Base-by-base conservation (phyloP, 2,888 invertebrate genomes). In the Tenthredo scrophulariae region DNA sequence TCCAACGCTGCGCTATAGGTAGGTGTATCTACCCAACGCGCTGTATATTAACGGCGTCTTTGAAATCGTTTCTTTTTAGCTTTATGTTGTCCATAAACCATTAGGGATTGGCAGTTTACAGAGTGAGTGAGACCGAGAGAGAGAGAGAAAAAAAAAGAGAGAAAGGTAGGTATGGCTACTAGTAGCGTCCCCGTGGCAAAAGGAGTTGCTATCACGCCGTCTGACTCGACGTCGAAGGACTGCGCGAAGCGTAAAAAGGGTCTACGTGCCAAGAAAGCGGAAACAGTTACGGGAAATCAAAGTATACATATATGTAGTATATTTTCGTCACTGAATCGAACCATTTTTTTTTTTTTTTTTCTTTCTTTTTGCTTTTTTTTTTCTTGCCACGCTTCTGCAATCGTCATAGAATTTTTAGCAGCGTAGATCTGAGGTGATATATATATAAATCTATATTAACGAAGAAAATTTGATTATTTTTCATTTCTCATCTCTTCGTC, bases 251-350 rank as follows among this genome's bases (percentile, higher is more conserved):
- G 83, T 83, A 67, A 83, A 80, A 83, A 65, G 67, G 46, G 40
- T 67, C 70, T 83, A 83, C 83, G 83, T 83, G 83, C 83, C 83
- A 70, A 50, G 83, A 83, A 83, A 83, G 70, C 46, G 83, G 83
- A 83, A 67, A 83, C 83, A 50, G 54, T 54, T 54, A 83, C 46
- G 15, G n/a, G 46, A 26, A 67, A 62, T 62, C 65, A 29, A n/a
- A 22, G 43, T 50, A 37, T 70, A 46, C 46, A 26, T 77, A 50
- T 13, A n/a, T 40, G 43, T 72, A 33, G 33, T 70, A 43, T 26
- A 74, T 18, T 29, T 22, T 62, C 22, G 37, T 33, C 29, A 26
- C 75, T n/a, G 33, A 54, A 54, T 79, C 22, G 40, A 80, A 62
- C 9, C 3, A 6, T 13, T 50, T 33, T 50, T 37, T 62, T 10